Evolutionary conservation across 2,888 invertebrate genomes (phyloP).

Genomic region (Dynastes hyllus): DNA sequence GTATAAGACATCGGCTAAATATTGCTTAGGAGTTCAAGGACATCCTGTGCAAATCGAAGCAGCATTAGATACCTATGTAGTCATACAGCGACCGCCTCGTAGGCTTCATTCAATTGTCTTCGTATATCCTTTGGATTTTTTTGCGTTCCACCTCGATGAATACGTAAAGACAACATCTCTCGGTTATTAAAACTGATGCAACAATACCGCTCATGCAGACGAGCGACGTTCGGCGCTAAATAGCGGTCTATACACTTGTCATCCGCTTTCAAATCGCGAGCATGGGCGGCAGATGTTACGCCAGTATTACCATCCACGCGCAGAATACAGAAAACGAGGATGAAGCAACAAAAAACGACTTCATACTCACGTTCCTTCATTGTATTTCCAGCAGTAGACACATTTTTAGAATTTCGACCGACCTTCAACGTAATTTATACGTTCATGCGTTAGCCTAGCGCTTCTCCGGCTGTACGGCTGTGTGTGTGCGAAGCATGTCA

Average conservation of each 20-base stretch:
- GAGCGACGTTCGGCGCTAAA: conserved; percentile 6
- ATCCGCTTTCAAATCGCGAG: conserved; percentile 25
- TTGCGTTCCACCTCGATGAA: conserved; percentile 7
- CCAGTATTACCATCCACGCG: no score
- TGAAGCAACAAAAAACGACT: conserved; percentile 1
- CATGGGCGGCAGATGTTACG: conserved; percentile 6
- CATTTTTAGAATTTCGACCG: conserved; percentile 37
- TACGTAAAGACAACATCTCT: conserved; percentile 11
- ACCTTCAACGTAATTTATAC: conserved; percentile 36
- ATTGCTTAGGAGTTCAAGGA: no score
- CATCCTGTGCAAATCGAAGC: no score
- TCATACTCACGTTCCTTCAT: conserved; percentile 31
- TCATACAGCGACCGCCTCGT: not conserved
- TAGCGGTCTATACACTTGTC: conserved; percentile 19
- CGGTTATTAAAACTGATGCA: conserved; percentile 38
- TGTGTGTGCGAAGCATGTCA: conserved; percentile 31
- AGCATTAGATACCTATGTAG: no score
- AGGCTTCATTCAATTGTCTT: conserved; percentile 31
- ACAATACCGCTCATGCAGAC: conserved; percentile 14
- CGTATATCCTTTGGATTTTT: conserved; percentile 9
- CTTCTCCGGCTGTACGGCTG: conserved; percentile 12
- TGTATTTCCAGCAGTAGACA: conserved; percentile 26
- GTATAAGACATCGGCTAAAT: no score
- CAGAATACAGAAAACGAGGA: conserved; percentile 1
- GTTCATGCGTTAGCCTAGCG: conserved; percentile 12